phyloP scores from a whole-genome alignment of 2,888 invertebrate genomes.

The Noctua pronuba region DNA sequence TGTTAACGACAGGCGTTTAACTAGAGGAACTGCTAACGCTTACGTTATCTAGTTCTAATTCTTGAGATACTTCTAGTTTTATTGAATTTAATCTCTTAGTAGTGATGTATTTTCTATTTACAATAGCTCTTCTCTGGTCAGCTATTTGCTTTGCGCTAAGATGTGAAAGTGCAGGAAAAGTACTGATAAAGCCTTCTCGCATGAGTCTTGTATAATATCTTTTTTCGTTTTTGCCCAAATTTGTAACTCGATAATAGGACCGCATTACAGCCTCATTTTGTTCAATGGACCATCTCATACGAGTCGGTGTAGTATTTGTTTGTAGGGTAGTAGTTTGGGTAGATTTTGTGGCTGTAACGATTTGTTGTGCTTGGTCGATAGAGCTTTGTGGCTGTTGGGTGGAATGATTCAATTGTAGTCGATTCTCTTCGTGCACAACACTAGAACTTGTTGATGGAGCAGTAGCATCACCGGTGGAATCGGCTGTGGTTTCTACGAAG shows the following conservation, averaged over 20 bases:
- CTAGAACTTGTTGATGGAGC: not conserved
- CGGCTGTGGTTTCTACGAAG: not conserved
- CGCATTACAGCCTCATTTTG: not conserved
- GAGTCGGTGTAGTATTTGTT: not conserved
- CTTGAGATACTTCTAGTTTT: not conserved
- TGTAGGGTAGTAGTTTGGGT: too few species aligned
- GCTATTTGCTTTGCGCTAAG: slow-evolving; percentile 9
- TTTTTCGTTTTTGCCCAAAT: not conserved
- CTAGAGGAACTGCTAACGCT: slow-evolving; percentile 12
- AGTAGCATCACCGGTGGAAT: not conserved
- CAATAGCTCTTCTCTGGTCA: slow-evolving; percentile 18
- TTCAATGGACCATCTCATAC: not conserved
- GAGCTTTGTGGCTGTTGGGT: not conserved
- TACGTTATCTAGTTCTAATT: not conserved
- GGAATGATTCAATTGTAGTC: not conserved
- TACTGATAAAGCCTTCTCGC: slow-evolving; percentile 3
- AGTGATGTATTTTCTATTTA: slow-evolving; percentile 25
- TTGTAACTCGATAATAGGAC: not conserved
- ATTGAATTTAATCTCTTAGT: slow-evolving; percentile 9
- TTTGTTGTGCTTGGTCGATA: not conserved
- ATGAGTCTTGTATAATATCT: slow-evolving; percentile 5
- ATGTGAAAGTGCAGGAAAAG: slow-evolving; percentile 14
- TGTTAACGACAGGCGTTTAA: not conserved
- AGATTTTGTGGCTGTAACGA: not conserved
- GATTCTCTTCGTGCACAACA: not conserved